phyloP scores from a whole-genome alignment of 2,888 invertebrate genomes.

The Drosophila gaucha region DNA sequence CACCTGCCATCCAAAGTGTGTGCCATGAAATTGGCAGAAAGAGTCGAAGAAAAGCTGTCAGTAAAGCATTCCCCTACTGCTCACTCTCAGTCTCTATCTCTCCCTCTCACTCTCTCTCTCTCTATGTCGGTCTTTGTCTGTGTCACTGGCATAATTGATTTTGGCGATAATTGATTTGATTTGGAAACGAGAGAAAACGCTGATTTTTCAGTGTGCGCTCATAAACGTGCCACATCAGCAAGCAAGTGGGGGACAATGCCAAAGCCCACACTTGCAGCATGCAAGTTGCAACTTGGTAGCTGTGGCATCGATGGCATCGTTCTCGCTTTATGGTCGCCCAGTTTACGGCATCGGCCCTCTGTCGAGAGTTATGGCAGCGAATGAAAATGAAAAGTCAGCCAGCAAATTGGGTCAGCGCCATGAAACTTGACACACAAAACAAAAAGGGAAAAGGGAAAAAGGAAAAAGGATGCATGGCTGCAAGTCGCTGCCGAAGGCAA shows the following conservation, averaged over 20 bases:
- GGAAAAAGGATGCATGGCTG: conserved; percentile 16
- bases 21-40: conserved; percentile 26
- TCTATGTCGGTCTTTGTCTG: conserved; percentile 5
- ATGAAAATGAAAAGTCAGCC: conserved; percentile 70
- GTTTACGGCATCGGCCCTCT: conserved; percentile 39
- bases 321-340: conserved; percentile 38
- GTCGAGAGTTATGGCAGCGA: conserved; percentile 53
- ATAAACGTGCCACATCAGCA: conserved; percentile 72
- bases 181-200: conserved; percentile 61
- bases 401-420: conserved; percentile 70
- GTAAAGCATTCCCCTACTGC: conserved; percentile 5
- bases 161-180: conserved; percentile 74
- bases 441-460: conserved; percentile 43
- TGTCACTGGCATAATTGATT: conserved; percentile 65
- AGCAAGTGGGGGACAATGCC: conserved; percentile 28
- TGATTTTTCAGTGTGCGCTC: conserved; percentile 63
- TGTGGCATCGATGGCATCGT: conserved; percentile 34
- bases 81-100: background rate
- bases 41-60: conserved; percentile 38
- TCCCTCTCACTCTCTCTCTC: background rate
- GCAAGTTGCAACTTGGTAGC: conserved; percentile 24
- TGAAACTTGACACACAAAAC: conserved; percentile 75
- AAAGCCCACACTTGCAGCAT: conserved; percentile 15
- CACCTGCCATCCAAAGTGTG: conserved; percentile 10
- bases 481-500: conserved; percentile 26